Percentiles rank a stretch among this genome's conserved stretches.
These are phyloP conservation scores for Palaemon carinicauda DNA, from an alignment of 1,140 invertebrate genomes.

Conservation along the genomic window DNA sequence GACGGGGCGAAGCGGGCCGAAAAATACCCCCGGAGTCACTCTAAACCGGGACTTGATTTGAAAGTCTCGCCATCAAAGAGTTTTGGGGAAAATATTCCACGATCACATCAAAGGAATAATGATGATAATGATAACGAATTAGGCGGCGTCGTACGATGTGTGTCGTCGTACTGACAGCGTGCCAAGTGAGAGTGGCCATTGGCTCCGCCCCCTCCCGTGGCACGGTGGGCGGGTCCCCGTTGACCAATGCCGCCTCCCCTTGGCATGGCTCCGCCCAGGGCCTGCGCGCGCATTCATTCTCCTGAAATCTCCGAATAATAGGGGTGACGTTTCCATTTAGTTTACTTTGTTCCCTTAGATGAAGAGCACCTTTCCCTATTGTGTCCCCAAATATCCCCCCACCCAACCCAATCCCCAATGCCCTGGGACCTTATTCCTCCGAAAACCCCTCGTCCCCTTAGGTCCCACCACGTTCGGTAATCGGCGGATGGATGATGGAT, in stretches of 20 bases:
- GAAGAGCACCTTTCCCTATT: slow-evolving; percentile 11
- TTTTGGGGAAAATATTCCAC: background rate
- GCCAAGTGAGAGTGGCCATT: slow-evolving; percentile 21
- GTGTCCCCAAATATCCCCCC: background rate
- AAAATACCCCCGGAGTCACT: background rate
- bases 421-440: background rate
- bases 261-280: background rate
- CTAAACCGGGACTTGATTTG: background rate
- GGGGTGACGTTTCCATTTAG: slow-evolving; percentile 20
- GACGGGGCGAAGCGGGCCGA: background rate
- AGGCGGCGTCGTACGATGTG: slow-evolving; percentile 22
- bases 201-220: slow-evolving; percentile 7
- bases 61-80: background rate
- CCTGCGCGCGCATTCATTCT: slow-evolving; percentile 16
- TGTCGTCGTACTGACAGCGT: slow-evolving; percentile 34
- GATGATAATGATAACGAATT: slow-evolving; percentile 33
- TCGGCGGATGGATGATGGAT: background rate
- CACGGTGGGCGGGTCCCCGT: background rate
- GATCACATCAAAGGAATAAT: background rate
- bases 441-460: background rate
- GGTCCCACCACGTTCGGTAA: background rate
- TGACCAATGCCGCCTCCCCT: background rate
- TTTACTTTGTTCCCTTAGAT: slow-evolving; percentile 35
- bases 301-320: slow-evolving; percentile 31
- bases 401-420: background rate